A percentile compares a stretch with the other conserved stretches of the same genome.
Conservation (phyloP, 2,888 invertebrate species). For the Conistra vaccinii region DNA sequence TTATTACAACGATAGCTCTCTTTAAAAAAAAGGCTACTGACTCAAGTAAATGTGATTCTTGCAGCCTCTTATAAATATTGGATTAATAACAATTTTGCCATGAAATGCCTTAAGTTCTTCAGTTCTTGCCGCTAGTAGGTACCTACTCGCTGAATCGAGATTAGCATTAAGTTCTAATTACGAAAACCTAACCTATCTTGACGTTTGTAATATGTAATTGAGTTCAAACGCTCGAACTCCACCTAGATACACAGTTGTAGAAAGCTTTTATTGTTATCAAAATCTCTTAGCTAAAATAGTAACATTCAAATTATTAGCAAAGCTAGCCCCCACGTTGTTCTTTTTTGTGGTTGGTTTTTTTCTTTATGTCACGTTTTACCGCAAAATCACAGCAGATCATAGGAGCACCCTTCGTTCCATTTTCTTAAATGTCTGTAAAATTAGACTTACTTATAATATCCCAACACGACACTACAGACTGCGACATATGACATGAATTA, state of each 20-base stretch:
- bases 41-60: neutral
- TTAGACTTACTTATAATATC: slow-evolving; percentile 17
- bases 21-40: neutral
- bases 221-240: neutral
- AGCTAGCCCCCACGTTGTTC: no score
- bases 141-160: neutral
- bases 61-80: neutral
- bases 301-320: neutral
- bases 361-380: no score
- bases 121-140: neutral
- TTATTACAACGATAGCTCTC: neutral
- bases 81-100: neutral
- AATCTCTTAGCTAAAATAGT: neutral
- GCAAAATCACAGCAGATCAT: no score
- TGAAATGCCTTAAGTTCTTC: neutral
- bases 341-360: no score
- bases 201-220: neutral
- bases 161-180: neutral
- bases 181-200: no score
- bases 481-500: slow-evolving; percentile 75
- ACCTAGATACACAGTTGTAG: neutral
- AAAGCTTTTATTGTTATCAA: neutral
- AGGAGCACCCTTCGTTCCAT: neutral
- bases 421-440: neutral
- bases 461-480: slow-evolving; percentile 18